A percentile compares a stretch with the other conserved stretches of the same genome.
These are phyloP conservation scores for Octodonta nipae DNA, from an alignment of 2,888 invertebrate genomes.

Conservation along the genomic window DNA sequence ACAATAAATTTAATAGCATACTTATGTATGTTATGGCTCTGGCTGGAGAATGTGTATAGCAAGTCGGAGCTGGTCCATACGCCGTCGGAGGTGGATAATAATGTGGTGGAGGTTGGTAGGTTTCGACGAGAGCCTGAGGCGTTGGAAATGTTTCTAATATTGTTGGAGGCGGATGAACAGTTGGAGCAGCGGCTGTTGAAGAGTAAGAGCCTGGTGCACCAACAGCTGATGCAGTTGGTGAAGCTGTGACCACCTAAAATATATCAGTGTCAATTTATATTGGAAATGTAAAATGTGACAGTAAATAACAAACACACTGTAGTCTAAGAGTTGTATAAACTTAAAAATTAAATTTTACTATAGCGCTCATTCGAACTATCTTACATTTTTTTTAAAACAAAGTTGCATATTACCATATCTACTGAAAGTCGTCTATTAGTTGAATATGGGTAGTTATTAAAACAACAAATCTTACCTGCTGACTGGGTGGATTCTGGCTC, in stretches of 20 bases:
- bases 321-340: too few species aligned
- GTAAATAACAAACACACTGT: too few species aligned
- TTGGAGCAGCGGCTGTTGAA: conserved; percentile 26
- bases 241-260: conserved; percentile 32
- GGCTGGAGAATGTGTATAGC: conserved; percentile 47
- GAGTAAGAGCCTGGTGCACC: conserved; percentile 33
- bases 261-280: too few species aligned
- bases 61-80: conserved; percentile 38
- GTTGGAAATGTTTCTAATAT: conserved; percentile 29
- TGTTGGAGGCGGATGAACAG: conserved; percentile 37
- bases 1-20: too few species aligned
- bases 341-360: too few species aligned
- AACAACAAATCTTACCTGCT: conserved; percentile 21
- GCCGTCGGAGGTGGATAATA: conserved; percentile 39
- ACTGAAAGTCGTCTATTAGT: too few species aligned
- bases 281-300: too few species aligned
- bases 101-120: conserved; percentile 25
- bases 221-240: conserved; percentile 23
- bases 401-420: too few species aligned
- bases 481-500: conserved; percentile 28
- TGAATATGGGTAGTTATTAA: too few species aligned
- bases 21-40: conserved; percentile 50
- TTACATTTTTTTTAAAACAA: too few species aligned
- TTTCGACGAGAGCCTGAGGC: conserved; percentile 9
- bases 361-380: too few species aligned